Conservation (phyloP, 2,888 invertebrate genomes). For the Meganola albula region DNA sequence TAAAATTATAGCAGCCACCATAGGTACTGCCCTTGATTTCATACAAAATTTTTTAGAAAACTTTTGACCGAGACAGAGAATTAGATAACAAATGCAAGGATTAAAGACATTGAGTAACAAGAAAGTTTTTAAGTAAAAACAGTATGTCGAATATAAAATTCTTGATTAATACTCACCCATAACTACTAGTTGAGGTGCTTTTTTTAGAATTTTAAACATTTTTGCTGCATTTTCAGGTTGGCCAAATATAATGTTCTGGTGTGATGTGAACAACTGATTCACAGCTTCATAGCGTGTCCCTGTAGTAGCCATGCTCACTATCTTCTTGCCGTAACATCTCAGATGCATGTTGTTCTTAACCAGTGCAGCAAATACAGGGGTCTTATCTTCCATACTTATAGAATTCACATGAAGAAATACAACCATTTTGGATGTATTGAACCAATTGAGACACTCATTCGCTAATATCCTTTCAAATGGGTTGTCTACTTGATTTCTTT, state of each 20-base stretch:
- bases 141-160: too few relatives aligned
- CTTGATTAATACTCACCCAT: slow-evolving; percentile 80
- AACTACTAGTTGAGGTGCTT: slow-evolving; percentile 83
- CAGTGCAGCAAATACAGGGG: slow-evolving; percentile 79
- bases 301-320: slow-evolving; percentile 81
- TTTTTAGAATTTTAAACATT: slow-evolving; percentile 82
- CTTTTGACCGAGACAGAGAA: too few relatives aligned
- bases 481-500: slow-evolving; percentile 78
- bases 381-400: slow-evolving; percentile 80
- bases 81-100: too few relatives aligned
- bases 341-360: slow-evolving; percentile 83
- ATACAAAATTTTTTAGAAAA: too few relatives aligned
- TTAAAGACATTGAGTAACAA: too few relatives aligned
- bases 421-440: slow-evolving; percentile 83
- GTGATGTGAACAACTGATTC: slow-evolving; percentile 79
- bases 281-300: slow-evolving; percentile 83
- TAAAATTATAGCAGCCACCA: too few relatives aligned
- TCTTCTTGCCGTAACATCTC: slow-evolving; percentile 80
- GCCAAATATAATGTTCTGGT: slow-evolving; percentile 83
- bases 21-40: too few relatives aligned
- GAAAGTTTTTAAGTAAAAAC: too few relatives aligned
- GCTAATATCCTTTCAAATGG: slow-evolving; percentile 86
- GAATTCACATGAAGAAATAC: slow-evolving; percentile 85
- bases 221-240: slow-evolving; percentile 79
- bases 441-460: slow-evolving; percentile 82